These are phyloP conservation scores for Diarsia dahlii DNA, from an alignment of 2,888 invertebrate species.

Conservation along the genomic window DNA sequence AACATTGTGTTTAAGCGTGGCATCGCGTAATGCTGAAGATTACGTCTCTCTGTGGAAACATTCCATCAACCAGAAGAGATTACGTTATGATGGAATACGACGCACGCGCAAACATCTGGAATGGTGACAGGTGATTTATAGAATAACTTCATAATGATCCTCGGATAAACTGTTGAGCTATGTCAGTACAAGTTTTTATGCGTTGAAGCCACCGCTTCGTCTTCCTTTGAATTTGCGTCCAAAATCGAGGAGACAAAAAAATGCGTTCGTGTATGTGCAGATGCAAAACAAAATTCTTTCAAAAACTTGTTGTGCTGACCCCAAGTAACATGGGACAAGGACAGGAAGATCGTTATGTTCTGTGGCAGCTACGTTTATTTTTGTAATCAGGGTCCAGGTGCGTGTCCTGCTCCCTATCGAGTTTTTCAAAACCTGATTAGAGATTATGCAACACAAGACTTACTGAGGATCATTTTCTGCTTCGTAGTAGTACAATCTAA, in stretches of 20 bases:
- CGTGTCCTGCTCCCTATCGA: background rate
- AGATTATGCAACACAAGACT: background rate
- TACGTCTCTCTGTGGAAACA: slow-evolving; percentile 64
- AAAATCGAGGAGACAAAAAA: background rate
- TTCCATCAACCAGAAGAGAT: slow-evolving; percentile 64
- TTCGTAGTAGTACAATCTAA: background rate
- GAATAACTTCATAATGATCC: slow-evolving; percentile 50
- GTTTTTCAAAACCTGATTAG: slow-evolving; percentile 4
- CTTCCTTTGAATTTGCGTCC: background rate
- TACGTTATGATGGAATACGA: slow-evolving; percentile 52
- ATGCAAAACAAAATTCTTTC: background rate
- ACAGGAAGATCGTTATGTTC: background rate
- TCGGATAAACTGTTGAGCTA: slow-evolving; percentile 30
- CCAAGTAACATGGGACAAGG: background rate
- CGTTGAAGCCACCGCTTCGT: background rate
- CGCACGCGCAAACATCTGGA: slow-evolving; percentile 60
- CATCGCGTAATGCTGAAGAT: slow-evolving; percentile 74
- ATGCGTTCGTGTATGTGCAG: background rate
- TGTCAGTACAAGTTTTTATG: slow-evolving; percentile 23
- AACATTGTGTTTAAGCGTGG: slow-evolving; percentile 71
- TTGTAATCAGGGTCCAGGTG: background rate
- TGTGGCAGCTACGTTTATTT: background rate
- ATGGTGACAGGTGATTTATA: slow-evolving; percentile 54
- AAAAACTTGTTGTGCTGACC: background rate
- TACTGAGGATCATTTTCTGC: background rate